Percentiles rank a stretch among this genome's conserved stretches.
Conservation (phyloP, 1,140 invertebrate species). For the Neelides sp. region DNA sequence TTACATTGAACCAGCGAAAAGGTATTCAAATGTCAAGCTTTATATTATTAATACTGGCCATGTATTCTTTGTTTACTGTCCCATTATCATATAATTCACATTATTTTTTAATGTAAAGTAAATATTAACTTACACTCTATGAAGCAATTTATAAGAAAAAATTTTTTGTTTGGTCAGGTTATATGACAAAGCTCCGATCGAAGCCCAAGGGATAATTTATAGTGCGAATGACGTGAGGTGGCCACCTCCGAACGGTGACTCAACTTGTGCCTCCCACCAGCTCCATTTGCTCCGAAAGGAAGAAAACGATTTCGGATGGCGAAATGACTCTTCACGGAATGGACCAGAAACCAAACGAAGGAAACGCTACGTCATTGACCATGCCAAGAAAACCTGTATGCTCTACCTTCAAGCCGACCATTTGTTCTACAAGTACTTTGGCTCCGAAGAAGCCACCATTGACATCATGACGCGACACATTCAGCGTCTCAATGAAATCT, state of each 20-base stretch:
- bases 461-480: slow-evolving; percentile 89
- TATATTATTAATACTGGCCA: too few relatives aligned
- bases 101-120: too few relatives aligned
- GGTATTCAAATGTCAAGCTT: slow-evolving; percentile 47
- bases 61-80: too few relatives aligned
- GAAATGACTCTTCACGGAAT: not conserved
- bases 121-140: too few relatives aligned
- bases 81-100: too few relatives aligned
- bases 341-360: slow-evolving; percentile 2
- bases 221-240: slow-evolving; percentile 17
- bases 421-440: slow-evolving; percentile 81
- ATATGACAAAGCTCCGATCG: slow-evolving; percentile 34
- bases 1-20: slow-evolving; percentile 70
- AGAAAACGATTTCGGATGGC: not conserved
- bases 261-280: slow-evolving; percentile 30
- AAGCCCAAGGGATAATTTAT: slow-evolving; percentile 20
- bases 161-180: too few relatives aligned
- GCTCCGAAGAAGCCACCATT: slow-evolving; percentile 83
- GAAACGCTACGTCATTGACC: slow-evolving; percentile 20
- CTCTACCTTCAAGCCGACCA: slow-evolving; percentile 89
- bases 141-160: too few relatives aligned
- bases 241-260: slow-evolving; percentile 1
- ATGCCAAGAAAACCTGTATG: slow-evolving; percentile 53
- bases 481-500: slow-evolving; percentile 84
- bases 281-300: slow-evolving; percentile 29